These are phyloP conservation scores for Anastatus disparis DNA, from an alignment of 1,140 invertebrate species.

Conservation along the genomic window DNA sequence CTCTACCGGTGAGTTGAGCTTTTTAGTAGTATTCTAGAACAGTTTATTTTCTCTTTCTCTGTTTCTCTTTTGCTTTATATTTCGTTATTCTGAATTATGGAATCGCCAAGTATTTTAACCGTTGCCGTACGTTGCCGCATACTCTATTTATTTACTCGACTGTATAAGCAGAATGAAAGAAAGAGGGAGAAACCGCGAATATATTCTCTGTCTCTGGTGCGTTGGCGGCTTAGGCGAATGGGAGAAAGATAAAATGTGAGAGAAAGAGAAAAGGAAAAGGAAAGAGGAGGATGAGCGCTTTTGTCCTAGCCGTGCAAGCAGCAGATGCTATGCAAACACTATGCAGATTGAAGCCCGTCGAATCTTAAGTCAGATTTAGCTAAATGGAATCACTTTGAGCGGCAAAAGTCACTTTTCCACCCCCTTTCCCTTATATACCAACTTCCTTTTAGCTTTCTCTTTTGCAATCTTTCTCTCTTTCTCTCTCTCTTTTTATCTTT, in stretches of 20 bases:
- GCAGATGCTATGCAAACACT: conserved; percentile 34
- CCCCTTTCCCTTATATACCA: not conserved
- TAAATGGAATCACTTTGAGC: conserved; percentile 21
- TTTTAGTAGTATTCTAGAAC: not conserved
- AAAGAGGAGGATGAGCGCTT: not conserved
- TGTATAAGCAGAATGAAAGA: not conserved
- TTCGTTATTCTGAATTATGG: conserved; percentile 5
- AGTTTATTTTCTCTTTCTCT: no score
- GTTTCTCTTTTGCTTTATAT: no score
- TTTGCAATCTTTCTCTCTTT: no score
- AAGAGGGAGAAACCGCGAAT: no score
- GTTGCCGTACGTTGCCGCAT: not conserved
- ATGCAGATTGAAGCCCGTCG: conserved; percentile 29
- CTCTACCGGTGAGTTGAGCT: not conserved
- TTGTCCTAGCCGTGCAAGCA: not conserved
- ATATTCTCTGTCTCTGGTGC: no score
- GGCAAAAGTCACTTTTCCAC: conserved; percentile 15
- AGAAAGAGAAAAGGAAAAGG: not conserved
- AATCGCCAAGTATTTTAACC: not conserved
- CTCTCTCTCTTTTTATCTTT: not conserved
- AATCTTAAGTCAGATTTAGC: conserved; percentile 22
- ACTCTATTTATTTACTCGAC: conserved; percentile 1
- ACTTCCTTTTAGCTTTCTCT: no score
- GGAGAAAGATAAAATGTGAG: no score
- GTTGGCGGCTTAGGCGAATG: no score